Evolutionary conservation across 1,140 invertebrate species (phyloP), one percentile per base, ranked within the genome.

Genomic region (Macrobrachium rosenbergii): DNA sequence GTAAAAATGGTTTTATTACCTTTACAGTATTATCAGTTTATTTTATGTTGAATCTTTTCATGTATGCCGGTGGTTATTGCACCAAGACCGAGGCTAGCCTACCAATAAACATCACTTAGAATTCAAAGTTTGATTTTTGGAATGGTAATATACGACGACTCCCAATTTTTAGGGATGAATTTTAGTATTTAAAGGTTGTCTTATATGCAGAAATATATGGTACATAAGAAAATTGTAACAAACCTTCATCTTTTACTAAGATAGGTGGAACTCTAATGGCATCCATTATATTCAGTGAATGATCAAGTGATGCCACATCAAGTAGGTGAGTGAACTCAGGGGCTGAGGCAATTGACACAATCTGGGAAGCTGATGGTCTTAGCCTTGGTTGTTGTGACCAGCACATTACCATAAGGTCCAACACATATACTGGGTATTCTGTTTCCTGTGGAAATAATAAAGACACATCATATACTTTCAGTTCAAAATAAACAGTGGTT

Each of bases 401-500:
- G 91, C 98, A 99, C 2, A 97, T 93, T 0, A 97, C 96, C 98
- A 99, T 99, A 19, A 98, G 93, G 92, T 99, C 98, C 81, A 99
- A 92, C 90, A 98, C 95, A 91, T 97, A 97, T 88, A 95, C 96
- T 0, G 98, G 98, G 93, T 97, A 97, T 83, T 95, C 92, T 63
- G 92, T 91, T 86, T 93, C 93, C 93, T 93, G 88, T 16, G 17
- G n/a, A 72, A 11, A 64, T 23, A 77, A 63, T 67, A 45, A 6
- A 69, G n/a, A 83, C 10, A 77, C 52, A 14, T 69, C 0, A 64
- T 43, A 14, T 67, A 28, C 7, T 64, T 11, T 23, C n/a, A 82
- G 43, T 21, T 37, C 43, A 28, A 69, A 12, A 64, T 82, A 63
- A 69, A 14, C 73, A 37, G 28, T 43, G 11, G 21, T 0, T 60